These are phyloP conservation scores for Epizoanthus fatuus DNA, from an alignment of 92 coral and sea anemone species.

Conservation along the genomic window DNA sequence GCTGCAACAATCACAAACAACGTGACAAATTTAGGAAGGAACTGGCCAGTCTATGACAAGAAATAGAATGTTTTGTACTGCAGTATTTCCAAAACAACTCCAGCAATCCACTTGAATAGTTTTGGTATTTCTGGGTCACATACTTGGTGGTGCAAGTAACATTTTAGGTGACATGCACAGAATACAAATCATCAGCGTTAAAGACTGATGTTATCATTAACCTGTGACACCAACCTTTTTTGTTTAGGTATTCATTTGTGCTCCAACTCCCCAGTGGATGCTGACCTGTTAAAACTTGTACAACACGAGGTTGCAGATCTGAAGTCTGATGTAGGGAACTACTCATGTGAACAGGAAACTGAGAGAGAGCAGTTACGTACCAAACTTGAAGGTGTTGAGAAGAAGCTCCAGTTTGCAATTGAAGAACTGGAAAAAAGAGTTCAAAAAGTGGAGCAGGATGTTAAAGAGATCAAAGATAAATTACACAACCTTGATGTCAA, in stretches of 20 bases:
- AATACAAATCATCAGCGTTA: neutral
- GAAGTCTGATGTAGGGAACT: conserved; percentile 1
- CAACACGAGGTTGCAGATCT: conserved; percentile 10
- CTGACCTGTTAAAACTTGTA: neutral
- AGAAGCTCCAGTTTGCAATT: neutral
- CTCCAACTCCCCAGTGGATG: conserved; percentile 7
- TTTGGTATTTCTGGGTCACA: no score
- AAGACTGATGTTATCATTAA: no score
- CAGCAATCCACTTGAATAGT: no score
- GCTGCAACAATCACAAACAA: no score
- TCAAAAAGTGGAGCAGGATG: neutral
- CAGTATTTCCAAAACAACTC: no score
- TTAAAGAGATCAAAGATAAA: conserved; percentile 11
- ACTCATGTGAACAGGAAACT: neutral
- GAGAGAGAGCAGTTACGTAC: neutral
- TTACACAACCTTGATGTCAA: neutral
- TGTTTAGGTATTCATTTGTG: neutral
- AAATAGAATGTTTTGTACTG: no score
- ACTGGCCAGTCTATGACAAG: no score
- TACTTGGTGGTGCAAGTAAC: neutral
- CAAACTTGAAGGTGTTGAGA: neutral
- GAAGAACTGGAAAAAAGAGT: neutral
- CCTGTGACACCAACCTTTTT: neutral
- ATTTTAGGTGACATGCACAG: neutral
- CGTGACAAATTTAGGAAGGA: no score